Percentiles rank a stretch among this genome's conserved stretches.
Conservation (phyloP, 2,888 invertebrate species). For the Agriopis marginaria region DNA sequence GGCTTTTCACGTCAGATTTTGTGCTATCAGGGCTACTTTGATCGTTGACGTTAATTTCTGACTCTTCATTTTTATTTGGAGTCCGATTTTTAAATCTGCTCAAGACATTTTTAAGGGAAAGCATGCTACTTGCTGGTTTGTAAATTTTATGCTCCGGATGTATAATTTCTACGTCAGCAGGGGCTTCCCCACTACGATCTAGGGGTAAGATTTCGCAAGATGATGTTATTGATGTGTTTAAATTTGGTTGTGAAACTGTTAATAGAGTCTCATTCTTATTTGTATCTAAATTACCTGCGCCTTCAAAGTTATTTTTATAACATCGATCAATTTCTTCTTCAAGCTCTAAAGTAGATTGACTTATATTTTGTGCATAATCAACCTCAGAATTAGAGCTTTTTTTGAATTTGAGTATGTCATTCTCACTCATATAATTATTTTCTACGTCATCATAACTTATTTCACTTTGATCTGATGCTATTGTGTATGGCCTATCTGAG, state of each 20-base stretch:
- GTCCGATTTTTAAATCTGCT: slow-evolving; percentile 82
- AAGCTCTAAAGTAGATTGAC: slow-evolving; percentile 80
- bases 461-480: slow-evolving; percentile 90
- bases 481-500: slow-evolving; percentile 89
- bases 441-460: slow-evolving; percentile 89
- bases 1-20: slow-evolving; percentile 75
- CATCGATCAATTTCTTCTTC: slow-evolving; percentile 84
- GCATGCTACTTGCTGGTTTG: slow-evolving; percentile 86
- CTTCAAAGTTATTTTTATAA: slow-evolving; percentile 80
- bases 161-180: slow-evolving; percentile 80
- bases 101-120: slow-evolving; percentile 86
- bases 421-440: slow-evolving; percentile 83
- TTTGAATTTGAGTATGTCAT: slow-evolving; percentile 77
- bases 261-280: slow-evolving; percentile 72
- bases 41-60: slow-evolving; percentile 77
- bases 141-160: slow-evolving; percentile 94
- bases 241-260: slow-evolving; percentile 75
- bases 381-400: slow-evolving; percentile 69
- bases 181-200: slow-evolving; percentile 77
- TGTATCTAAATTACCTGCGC: slow-evolving; percentile 65
- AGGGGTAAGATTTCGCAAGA: slow-evolving; percentile 84
- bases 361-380: slow-evolving; percentile 74
- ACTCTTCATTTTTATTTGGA: slow-evolving; percentile 74
- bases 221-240: slow-evolving; percentile 83
- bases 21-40: slow-evolving; percentile 69